Evolutionary conservation across 2,888 invertebrate species (phyloP), one percentile per base, ranked within the genome.

Genomic region (Catonia carolina): DNA sequence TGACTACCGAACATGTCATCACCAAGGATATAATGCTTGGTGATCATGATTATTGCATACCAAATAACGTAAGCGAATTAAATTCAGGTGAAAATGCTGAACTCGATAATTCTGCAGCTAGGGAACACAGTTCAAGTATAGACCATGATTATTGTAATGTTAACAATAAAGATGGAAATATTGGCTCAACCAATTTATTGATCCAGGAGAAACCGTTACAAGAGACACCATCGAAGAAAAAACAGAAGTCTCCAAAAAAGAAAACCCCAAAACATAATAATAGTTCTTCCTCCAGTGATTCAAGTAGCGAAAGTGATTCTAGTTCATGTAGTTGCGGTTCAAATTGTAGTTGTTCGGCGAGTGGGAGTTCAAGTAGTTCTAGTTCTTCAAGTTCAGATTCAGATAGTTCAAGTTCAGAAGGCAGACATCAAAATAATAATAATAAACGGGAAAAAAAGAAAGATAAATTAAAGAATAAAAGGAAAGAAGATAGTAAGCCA

Each of bases 301-400:
- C 86, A 17, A 87, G 86, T 61, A 86, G 85, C 64, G 85, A 84
- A 65, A 85, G 85, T 61, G 83, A 81, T 64, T 85, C 88, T 1
- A 79, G 78, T 1, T 86, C 85, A 67, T 89, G 89, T 68, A 85
- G 87, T 0, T 89, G 90, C 69, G 87, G 87, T 2, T 84, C 87
- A 1, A 89, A 89, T 68, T 90, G 90, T 67, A 89, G 88, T 62
- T 90, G 90, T 69, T 27, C 27, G n/a, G 85, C 84, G 5, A 84
- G 84, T 50, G 82, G 83, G 53, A 84, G 83, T 51, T 85, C 86
- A 0, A 81, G 80, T 4, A 82, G 83, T 54, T 81, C 77, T 6
- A 77, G 76, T 58, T 76, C 82, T 12, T 73, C 73, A 36, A 78
- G 78, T 63, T 78, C 78, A 1, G 73, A 81, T 70, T 79, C 79